These are phyloP conservation scores for Drosophila pruinosa DNA, from an alignment of 1,140 invertebrate genomes.

Conservation along the genomic window DNA sequence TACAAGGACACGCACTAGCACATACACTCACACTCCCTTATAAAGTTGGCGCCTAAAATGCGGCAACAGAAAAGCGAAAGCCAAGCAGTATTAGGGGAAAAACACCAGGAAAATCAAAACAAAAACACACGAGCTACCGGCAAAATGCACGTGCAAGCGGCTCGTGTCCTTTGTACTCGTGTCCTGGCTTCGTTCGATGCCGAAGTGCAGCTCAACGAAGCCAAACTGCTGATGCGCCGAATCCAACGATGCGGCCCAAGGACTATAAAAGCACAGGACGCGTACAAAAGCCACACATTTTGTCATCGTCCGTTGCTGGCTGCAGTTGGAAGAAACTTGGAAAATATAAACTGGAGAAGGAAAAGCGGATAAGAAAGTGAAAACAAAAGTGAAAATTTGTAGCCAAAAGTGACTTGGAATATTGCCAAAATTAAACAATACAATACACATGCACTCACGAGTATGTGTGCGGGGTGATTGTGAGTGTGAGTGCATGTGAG, in stretches of 20 bases:
- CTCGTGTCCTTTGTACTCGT: neutral
- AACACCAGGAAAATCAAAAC: constrained; percentile 65
- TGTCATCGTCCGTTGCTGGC: constrained; percentile 52
- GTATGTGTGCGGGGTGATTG: neutral
- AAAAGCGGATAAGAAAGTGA: constrained; percentile 34
- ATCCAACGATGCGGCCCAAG: constrained; percentile 41
- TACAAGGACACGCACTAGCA: constrained; percentile 49
- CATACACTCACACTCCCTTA: neutral
- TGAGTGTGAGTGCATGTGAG: constrained; percentile 7
- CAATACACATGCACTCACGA: neutral
- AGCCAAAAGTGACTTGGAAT: constrained; percentile 39
- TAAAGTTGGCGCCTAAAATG: constrained; percentile 37
- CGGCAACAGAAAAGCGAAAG: constrained; percentile 58
- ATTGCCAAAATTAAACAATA: constrained; percentile 23
- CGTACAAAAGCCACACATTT: constrained; percentile 45
- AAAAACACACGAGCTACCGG: constrained; percentile 74
- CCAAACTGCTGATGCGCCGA: constrained; percentile 43
- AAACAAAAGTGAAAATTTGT: constrained; percentile 71
- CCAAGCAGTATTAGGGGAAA: constrained; percentile 34
- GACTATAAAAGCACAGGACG: constrained; percentile 56
- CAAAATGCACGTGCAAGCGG: constrained; percentile 65
- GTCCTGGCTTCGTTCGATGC: constrained; percentile 22
- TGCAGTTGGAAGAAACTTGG: constrained; percentile 6
- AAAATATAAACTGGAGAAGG: neutral
- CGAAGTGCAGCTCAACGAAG: constrained; percentile 38